Evolutionary conservation across 1,140 invertebrate species (phyloP).

Genomic region (Calycopis cecrops): DNA sequence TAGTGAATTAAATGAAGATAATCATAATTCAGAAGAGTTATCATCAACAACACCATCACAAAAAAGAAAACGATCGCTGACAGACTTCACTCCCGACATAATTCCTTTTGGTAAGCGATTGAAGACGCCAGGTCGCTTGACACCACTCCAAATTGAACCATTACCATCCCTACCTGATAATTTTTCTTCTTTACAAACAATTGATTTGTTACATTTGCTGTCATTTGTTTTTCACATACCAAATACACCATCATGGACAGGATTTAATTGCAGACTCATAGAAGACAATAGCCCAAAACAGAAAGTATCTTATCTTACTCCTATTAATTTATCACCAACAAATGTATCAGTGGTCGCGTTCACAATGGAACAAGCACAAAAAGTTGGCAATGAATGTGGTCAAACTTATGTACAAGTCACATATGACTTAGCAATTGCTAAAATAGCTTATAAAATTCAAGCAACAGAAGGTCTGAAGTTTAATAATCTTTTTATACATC

Average conservation of each 20-base stretch:
- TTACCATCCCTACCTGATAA: conserved; percentile 2
- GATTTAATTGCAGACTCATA: conserved; percentile 30
- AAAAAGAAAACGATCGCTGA: too few species aligned
- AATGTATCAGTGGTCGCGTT: conserved; percentile 38
- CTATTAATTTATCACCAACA: conserved; percentile 50
- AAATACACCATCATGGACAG: conserved; percentile 30
- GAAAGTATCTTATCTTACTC: conserved; percentile 42
- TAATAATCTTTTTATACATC: conserved; percentile 63
- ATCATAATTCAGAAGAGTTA: neutral
- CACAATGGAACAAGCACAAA: conserved; percentile 38
- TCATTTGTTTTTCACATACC: conserved; percentile 11
- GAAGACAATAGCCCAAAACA: conserved; percentile 28
- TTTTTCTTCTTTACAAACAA: conserved; percentile 11
- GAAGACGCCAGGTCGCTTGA: neutral
- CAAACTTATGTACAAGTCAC: conserved; percentile 35
- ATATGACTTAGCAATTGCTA: conserved; percentile 53
- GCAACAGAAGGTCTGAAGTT: conserved; percentile 37
- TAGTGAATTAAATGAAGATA: conserved; percentile 7
- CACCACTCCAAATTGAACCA: neutral
- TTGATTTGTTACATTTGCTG: conserved; percentile 7
- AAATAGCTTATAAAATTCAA: conserved; percentile 50
- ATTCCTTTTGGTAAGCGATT: conserved; percentile 7
- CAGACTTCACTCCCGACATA: too few species aligned
- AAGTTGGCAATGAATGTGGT: conserved; percentile 19
- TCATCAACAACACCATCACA: too few species aligned